Conservation (phyloP, 2,113 vertebrate species). For the Pelecanus crispus region DNA sequence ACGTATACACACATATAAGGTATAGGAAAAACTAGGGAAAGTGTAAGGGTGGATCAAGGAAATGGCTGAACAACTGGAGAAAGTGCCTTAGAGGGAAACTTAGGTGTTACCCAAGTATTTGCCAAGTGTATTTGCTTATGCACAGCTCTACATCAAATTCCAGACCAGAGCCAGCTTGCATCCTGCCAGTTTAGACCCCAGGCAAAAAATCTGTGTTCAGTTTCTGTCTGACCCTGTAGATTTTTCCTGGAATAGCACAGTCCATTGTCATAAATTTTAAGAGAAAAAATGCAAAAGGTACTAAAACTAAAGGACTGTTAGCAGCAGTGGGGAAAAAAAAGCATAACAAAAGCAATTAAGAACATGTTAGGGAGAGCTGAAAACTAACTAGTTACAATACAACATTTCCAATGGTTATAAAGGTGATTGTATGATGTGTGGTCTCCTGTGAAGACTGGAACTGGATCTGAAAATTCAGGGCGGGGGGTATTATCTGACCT, state of each 20-base stretch:
- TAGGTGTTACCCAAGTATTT: slow-evolving; percentile 15
- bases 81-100: slow-evolving; percentile 26
- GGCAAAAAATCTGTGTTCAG: slow-evolving; percentile 49
- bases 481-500: background rate
- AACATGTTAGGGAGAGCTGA: background rate
- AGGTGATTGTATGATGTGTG: background rate
- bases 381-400: background rate
- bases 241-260: slow-evolving; percentile 2
- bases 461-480: background rate
- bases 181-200: slow-evolving; percentile 41
- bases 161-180: slow-evolving; percentile 37
- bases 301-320: background rate
- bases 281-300: background rate
- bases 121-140: slow-evolving; percentile 47
- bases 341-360: background rate
- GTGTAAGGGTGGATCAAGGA: slow-evolving; percentile 37
- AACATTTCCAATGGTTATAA: background rate
- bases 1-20: background rate
- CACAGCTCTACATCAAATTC: slow-evolving; percentile 2
- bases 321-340: background rate
- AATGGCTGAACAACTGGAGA: slow-evolving; percentile 11
- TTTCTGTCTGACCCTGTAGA: slow-evolving; percentile 16
- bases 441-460: background rate
- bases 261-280: background rate
- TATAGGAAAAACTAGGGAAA: background rate